Percentiles rank a stretch among this genome's conserved stretches.
These are phyloP conservation scores for Larimichthys crocea DNA, from an alignment of 2,113 vertebrate genomes.

Conservation along the genomic window DNA sequence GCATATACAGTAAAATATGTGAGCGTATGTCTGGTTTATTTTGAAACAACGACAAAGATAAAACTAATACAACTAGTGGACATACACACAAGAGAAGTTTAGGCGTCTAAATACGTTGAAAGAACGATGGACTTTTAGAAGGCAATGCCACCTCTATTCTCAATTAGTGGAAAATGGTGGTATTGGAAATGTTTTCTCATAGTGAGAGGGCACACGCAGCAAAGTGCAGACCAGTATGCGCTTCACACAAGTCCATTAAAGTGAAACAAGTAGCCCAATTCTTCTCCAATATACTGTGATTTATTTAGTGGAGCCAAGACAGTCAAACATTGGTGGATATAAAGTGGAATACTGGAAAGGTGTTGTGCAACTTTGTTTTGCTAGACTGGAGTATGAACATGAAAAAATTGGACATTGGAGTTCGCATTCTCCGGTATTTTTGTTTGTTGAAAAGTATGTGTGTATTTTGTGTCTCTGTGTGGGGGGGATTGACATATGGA, in stretches of 20 bases:
- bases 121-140: background rate
- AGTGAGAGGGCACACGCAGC: background rate
- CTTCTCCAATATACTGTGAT: background rate
- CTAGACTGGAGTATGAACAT: background rate
- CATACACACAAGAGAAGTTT: no score
- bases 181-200: background rate
- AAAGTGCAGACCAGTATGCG: background rate
- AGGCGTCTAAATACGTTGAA: background rate
- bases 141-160: background rate
- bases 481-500: slow-evolving; percentile 15
- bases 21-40: background rate
- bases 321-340: background rate
- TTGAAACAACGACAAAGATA: background rate
- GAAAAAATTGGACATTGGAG: background rate
- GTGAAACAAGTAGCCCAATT: background rate
- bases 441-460: background rate
- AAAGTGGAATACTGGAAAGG: background rate
- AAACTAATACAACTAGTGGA: background rate
- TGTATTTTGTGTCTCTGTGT: background rate
- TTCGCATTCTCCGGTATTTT: background rate
- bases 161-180: background rate
- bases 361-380: background rate
- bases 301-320: background rate
- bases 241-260: background rate
- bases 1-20: background rate